These are phyloP conservation scores for Garra rufa DNA, from an alignment of 2,113 vertebrate species.

Conservation along the genomic window DNA sequence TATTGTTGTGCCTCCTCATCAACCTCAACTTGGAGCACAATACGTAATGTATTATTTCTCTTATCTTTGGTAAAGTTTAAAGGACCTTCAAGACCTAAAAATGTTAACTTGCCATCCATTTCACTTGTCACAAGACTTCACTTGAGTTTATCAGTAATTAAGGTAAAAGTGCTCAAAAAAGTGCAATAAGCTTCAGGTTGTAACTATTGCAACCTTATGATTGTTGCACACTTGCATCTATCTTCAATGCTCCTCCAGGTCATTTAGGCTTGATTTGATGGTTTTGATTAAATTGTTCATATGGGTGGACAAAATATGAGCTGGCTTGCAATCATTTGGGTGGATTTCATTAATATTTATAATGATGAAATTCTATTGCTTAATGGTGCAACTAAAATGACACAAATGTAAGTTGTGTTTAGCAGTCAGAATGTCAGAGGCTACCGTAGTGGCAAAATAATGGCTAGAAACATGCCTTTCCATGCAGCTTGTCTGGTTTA, in stretches of 20 bases:
- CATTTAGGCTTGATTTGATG: too few relatives aligned
- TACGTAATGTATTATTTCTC: not conserved
- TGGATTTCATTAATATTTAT: not conserved
- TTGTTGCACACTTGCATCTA: too few relatives aligned
- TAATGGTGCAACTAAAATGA: not conserved
- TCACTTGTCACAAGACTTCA: not conserved
- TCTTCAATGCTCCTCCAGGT: too few relatives aligned
- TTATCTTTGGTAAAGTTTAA: not conserved
- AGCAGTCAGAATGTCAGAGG: not conserved
- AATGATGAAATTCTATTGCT: not conserved
- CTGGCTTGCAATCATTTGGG: not conserved
- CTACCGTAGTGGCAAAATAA: not conserved
- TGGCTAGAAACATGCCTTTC: not conserved
- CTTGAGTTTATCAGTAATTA: not conserved
- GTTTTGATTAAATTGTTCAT: not conserved
- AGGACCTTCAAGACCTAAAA: not conserved
- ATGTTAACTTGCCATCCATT: not conserved
- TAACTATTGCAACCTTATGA: not conserved
- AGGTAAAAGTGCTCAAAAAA: not conserved
- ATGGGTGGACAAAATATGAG: not conserved
- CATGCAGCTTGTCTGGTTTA: not conserved
- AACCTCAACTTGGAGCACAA: not conserved
- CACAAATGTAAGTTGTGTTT: not conserved
- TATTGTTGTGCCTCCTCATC: slow-evolving; percentile 17
- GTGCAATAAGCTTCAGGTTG: too few relatives aligned